Evolutionary conservation across 2,113 vertebrate species (phyloP), one percentile per base, ranked within the genome.

Genomic region (Thunnus thynnus): DNA sequence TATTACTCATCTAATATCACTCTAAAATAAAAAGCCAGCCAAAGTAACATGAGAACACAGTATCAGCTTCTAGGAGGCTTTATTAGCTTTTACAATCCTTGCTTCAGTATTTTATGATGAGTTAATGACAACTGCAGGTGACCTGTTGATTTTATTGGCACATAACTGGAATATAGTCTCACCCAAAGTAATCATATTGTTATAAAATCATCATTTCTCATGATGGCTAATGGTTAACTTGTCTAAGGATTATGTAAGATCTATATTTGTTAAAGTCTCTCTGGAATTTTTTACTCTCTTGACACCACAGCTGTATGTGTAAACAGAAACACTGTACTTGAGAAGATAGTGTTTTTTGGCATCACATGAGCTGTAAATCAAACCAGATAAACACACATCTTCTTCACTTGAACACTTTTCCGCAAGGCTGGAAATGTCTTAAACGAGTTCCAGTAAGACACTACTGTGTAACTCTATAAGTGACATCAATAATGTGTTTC

Each of bases 221-320:
- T 58, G 14, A 25, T 36, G 18, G 72, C 27, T 84, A 88, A 84
- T 64, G 12, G 27, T 84, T 93, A 86, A 89, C 67, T n/a, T 1
- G 3, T 44, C n/a, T 32, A 27, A 57, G 46, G 20, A 50, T 63
- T 69, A 57, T 61, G 20, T 17, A 51, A 50, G 11, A 50, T 51
- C 27, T 32, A 55, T 6, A 63, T 57, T 65, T 70, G 22, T 30
- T 46, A 13, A 71, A 17, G 22, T 16, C 14, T 20, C 22, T 16
- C 11, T 57, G 50, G 36, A 0, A n/a, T 72, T 7, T 0, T 7
- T 56, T 16, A 46, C 25, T 62, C 65, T 77, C 22, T 25, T 64
- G 57, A 58, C 32, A 30, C 54, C 47, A 12, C 51, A 47, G 17
- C 32, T 51, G n/a, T 65, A 41, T 66, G 67, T 55, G 12, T 8